Percentiles rank a stretch among this genome's conserved stretches.
These are phyloP conservation scores for Stylophora pistillata DNA, from an alignment of 64 coral and sea anemone species.

Conservation along the genomic window DNA sequence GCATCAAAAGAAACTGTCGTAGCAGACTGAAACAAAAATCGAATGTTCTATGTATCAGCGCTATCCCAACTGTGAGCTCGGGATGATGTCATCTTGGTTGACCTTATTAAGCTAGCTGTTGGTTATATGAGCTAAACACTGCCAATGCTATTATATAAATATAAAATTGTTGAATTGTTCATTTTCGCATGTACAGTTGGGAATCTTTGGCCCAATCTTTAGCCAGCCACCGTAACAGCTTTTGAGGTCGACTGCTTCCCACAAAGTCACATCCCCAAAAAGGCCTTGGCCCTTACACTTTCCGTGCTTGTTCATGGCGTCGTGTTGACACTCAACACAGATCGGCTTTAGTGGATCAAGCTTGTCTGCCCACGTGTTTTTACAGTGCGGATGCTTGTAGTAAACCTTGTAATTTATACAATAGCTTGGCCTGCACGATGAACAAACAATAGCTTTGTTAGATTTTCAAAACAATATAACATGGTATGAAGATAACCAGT, in stretches of 20 bases:
- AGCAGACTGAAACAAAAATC: too few species aligned
- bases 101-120: not conserved
- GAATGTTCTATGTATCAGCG: too few species aligned
- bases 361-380: slow-evolving; percentile 78
- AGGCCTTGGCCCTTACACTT: slow-evolving; percentile 81
- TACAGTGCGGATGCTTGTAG: slow-evolving; percentile 85
- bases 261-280: slow-evolving; percentile 65
- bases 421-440: slow-evolving; percentile 63
- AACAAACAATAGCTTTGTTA: too few species aligned
- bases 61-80: too few species aligned
- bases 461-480: not conserved
- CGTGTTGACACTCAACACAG: slow-evolving; percentile 81
- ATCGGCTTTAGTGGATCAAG: slow-evolving; percentile 74
- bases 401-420: slow-evolving; percentile 76
- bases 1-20: too few species aligned
- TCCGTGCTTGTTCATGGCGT: slow-evolving; percentile 75
- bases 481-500: too few species aligned
- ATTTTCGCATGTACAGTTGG: slow-evolving; percentile 66
- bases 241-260: slow-evolving; percentile 75
- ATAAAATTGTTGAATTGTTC: slow-evolving; percentile 88
- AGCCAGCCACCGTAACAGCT: slow-evolving; percentile 87
- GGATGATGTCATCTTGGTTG: too few species aligned
- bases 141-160: slow-evolving; percentile 71
- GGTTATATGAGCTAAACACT: not conserved
- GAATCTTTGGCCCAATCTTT: slow-evolving; percentile 64